These are phyloP conservation scores for Eira barbara DNA, from an alignment of 2,113 vertebrate species.

Conservation along the genomic window DNA sequence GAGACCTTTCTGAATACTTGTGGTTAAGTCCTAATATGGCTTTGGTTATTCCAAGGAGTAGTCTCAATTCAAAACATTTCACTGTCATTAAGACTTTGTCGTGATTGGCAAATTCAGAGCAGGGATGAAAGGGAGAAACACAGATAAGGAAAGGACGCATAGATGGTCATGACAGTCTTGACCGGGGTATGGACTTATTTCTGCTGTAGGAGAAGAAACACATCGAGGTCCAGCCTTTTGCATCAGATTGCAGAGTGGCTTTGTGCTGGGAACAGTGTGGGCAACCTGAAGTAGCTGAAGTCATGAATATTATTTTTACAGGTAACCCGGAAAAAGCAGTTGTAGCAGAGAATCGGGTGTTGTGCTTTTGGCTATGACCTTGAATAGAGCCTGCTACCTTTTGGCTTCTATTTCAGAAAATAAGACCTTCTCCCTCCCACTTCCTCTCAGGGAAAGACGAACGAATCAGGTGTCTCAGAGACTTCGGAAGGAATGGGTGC, in stretches of 20 bases:
- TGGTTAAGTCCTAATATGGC: neutral
- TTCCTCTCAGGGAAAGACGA: neutral
- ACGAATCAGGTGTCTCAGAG: neutral
- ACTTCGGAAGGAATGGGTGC: neutral
- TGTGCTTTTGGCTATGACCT: constrained; percentile 8
- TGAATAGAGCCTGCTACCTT: constrained; percentile 23
- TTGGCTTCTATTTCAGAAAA: constrained; percentile 40
- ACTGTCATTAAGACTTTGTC: neutral
- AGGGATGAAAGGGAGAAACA: neutral
- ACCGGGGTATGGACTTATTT: neutral
- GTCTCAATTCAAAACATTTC: neutral
- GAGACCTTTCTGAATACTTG: neutral
- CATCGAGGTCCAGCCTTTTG: neutral
- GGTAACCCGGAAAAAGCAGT: neutral
- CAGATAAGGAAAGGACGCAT: neutral
- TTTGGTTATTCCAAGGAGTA: neutral
- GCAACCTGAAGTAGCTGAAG: neutral
- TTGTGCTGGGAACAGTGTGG: neutral
- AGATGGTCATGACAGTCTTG: neutral
- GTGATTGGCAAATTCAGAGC: neutral
- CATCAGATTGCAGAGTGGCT: neutral
- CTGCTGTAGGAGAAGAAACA: neutral
- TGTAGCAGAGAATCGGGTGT: neutral
- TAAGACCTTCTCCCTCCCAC: neutral
- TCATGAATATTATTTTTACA: constrained; percentile 43